Evolutionary conservation across 2,797 vertebrate genomes (phyloP).

Genomic region (Pseudomugil gertrudae): DNA sequence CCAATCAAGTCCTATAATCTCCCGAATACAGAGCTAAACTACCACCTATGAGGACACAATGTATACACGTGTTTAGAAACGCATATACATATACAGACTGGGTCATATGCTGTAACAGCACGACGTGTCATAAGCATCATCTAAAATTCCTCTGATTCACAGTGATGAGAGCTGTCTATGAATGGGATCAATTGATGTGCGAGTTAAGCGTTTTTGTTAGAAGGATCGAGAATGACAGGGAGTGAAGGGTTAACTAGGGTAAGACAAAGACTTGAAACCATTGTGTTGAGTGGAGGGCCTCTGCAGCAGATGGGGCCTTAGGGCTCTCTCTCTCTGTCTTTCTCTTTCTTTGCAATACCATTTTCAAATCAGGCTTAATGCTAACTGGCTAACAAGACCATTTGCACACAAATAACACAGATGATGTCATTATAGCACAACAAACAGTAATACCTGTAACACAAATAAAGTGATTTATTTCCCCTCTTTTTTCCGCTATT

Average conservation of each 20-base stretch:
- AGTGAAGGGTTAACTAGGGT: constrained; percentile 80
- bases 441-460: constrained; percentile 1
- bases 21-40: constrained; percentile 21
- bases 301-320: constrained; percentile 65
- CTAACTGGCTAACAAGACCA: constrained; percentile 41
- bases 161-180: constrained; percentile 50
- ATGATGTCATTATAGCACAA: constrained; percentile 43
- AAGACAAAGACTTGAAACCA: constrained; percentile 79
- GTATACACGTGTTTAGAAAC: constrained; percentile 9
- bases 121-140: not conserved
- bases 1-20: constrained; percentile 17
- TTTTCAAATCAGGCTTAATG: constrained; percentile 34
- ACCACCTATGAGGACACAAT: constrained; percentile 11
- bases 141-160: constrained; percentile 16
- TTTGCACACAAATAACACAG: constrained; percentile 43
- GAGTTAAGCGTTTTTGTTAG: constrained; percentile 42
- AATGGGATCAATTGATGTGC: constrained; percentile 35
- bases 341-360: constrained; percentile 14
- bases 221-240: constrained; percentile 59
- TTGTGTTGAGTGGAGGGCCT: constrained; percentile 76
- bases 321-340: constrained; percentile 25
- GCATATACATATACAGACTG: constrained; percentile 11
- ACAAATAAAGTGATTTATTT: constrained; percentile 36
- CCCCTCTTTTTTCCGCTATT: too few relatives aligned
- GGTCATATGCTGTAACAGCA: constrained; percentile 5